Percentiles rank a stretch among this genome's conserved stretches.
These are phyloP conservation scores for Leucoma salicis DNA, from an alignment of 2,888 invertebrate genomes.

Conservation along the genomic window DNA sequence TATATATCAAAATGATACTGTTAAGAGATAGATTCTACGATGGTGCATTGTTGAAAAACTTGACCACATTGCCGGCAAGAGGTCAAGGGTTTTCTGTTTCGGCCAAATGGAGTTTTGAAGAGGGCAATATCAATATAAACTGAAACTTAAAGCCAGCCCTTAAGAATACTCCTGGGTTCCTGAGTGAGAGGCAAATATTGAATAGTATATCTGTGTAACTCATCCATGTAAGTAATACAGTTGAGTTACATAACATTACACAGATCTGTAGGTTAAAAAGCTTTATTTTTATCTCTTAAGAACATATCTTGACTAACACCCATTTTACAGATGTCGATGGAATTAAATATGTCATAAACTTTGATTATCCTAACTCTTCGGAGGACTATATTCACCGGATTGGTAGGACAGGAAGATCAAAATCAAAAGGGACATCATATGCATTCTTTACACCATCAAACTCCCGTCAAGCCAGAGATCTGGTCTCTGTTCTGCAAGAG, in stretches of 20 bases:
- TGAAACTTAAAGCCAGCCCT: slow-evolving; percentile 52
- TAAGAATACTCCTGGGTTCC: slow-evolving; percentile 77
- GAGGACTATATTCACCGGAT: slow-evolving; percentile 98
- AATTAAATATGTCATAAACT: slow-evolving; percentile 97
- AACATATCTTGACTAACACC: no score
- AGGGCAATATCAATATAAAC: slow-evolving; percentile 51
- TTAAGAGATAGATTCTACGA: slow-evolving; percentile 39
- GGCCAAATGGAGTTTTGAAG: slow-evolving; percentile 77
- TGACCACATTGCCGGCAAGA: slow-evolving; percentile 72
- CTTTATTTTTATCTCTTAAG: slow-evolving; percentile 14
- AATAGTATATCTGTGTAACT: slow-evolving; percentile 72
- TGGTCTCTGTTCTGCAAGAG: slow-evolving; percentile 93
- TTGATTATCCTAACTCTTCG: slow-evolving; percentile 96
- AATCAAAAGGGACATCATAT: slow-evolving; percentile 94
- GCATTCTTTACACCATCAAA: slow-evolving; percentile 97
- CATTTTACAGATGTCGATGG: slow-evolving; percentile 93
- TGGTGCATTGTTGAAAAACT: slow-evolving; percentile 81
- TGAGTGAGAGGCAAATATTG: slow-evolving; percentile 78
- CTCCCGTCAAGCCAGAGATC: slow-evolving; percentile 92
- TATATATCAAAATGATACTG: slow-evolving; percentile 31
- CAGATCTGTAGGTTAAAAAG: slow-evolving; percentile 26
- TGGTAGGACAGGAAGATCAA: slow-evolving; percentile 94
- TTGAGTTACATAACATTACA: slow-evolving; percentile 64
- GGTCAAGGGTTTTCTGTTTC: slow-evolving; percentile 82
- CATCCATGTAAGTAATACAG: slow-evolving; percentile 77